Evolutionary conservation across 2,888 invertebrate genomes (phyloP).

Genomic region (Andrena flavipes): DNA sequence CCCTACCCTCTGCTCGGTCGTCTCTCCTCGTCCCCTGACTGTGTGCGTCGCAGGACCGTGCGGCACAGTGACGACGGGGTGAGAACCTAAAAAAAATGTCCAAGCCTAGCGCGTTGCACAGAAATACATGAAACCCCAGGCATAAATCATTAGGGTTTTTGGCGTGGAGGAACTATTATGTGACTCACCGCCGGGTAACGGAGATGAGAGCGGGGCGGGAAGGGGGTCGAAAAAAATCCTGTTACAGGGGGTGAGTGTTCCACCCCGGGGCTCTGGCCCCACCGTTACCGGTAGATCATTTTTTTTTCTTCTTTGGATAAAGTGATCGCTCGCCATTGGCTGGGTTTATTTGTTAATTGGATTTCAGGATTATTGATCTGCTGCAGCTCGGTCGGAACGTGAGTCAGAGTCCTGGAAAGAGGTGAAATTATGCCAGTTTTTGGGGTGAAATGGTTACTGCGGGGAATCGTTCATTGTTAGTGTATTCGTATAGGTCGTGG

Average conservation of each 20-base stretch:
- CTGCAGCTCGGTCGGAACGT: background rate
- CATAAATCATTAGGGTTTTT: conserved; percentile 82
- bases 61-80: conserved; percentile 69
- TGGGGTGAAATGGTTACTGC: too few relatives aligned
- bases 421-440: background rate
- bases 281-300: conserved; percentile 37
- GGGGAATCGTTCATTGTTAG: too few relatives aligned
- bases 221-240: conserved; percentile 62
- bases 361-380: background rate
- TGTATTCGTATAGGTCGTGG: too few relatives aligned
- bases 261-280: conserved; percentile 41
- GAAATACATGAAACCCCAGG: conserved; percentile 80
- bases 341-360: conserved; percentile 25
- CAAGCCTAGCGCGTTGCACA: conserved; percentile 76
- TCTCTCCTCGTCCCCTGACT: conserved; percentile 46
- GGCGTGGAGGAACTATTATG: conserved; percentile 81
- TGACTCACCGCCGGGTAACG: conserved; percentile 79
- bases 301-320: background rate
- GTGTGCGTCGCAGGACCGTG: conserved; percentile 37
- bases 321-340: conserved; percentile 14
- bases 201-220: conserved; percentile 51
- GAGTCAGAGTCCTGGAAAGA: background rate
- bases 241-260: conserved; percentile 57
- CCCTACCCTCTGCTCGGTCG: conserved; percentile 32
- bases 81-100: conserved; percentile 79